Evolutionary conservation across 2,797 vertebrate species (phyloP).

Genomic region (Podarcis siculus): DNA sequence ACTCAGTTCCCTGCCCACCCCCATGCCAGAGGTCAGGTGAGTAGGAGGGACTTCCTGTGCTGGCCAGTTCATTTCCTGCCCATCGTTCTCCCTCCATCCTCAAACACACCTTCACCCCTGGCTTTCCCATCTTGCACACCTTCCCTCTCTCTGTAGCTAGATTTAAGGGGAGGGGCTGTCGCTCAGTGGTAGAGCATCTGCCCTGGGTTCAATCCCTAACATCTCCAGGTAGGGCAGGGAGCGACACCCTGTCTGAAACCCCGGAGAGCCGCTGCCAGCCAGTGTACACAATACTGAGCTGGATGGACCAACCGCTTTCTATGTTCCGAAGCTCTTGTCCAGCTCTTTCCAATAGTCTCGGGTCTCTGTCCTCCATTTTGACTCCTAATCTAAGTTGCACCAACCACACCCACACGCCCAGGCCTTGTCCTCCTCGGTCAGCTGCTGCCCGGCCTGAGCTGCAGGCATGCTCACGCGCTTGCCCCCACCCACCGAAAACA

Average conservation of each 20-base stretch:
- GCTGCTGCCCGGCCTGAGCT: neutral
- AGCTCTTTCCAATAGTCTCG: neutral
- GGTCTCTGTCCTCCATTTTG: constrained; percentile 1
- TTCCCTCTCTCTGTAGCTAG: too few relatives aligned
- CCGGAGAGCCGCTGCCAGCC: too few relatives aligned
- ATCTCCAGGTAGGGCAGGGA: too few relatives aligned
- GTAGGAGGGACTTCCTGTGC: neutral
- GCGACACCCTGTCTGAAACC: too few relatives aligned
- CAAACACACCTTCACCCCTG: neutral
- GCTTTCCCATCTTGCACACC: neutral
- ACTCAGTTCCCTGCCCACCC: neutral
- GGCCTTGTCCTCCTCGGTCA: neutral
- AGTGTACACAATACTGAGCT: too few relatives aligned
- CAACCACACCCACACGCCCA: constrained; percentile 3
- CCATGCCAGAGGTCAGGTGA: neutral
- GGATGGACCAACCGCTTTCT: neutral
- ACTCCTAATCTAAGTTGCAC: neutral
- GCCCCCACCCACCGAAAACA: neutral
- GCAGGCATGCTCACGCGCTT: neutral
- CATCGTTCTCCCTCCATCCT: neutral
- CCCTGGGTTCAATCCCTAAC: neutral
- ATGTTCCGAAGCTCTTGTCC: neutral
- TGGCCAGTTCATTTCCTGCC: neutral
- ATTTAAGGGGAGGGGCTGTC: neutral
- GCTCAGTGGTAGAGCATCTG: neutral